These are phyloP conservation scores for Ennomos erosarius DNA, from an alignment of 2,888 invertebrate genomes.

Conservation along the genomic window DNA sequence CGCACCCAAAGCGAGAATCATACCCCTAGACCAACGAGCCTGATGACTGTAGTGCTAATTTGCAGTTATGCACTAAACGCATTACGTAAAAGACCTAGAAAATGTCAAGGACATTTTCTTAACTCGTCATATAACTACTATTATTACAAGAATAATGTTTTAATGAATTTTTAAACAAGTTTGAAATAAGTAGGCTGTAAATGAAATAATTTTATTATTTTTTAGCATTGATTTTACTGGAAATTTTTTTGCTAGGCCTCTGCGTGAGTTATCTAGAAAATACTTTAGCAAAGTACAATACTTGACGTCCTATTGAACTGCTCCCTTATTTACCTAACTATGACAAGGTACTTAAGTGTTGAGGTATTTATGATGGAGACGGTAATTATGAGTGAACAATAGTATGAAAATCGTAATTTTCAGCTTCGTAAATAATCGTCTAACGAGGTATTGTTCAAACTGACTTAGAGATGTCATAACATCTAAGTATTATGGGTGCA, in stretches of 20 bases:
- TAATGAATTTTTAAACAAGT: no score
- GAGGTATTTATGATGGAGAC: conserved; percentile 16
- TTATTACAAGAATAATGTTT: no score
- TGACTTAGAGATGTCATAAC: conserved; percentile 14
- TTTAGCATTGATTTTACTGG: no score
- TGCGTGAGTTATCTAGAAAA: conserved; percentile 11
- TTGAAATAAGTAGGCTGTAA: no score
- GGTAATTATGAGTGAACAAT: conserved; percentile 22
- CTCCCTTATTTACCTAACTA: conserved; percentile 19
- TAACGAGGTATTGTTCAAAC: conserved; percentile 26
- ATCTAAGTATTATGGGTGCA: conserved; percentile 4
- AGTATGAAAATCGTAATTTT: conserved; percentile 24
- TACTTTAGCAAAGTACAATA: conserved; percentile 17
- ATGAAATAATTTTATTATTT: no score
- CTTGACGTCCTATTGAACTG: conserved; percentile 8
- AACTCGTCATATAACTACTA: no score
- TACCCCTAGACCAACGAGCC: conserved; percentile 65
- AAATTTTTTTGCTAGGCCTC: no score
- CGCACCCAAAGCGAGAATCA: conserved; percentile 71
- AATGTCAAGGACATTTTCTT: no score
- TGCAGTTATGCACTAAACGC: conserved; percentile 30
- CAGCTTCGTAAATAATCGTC: conserved; percentile 28
- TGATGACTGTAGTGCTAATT: conserved; percentile 18
- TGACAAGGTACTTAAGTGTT: conserved; percentile 20
- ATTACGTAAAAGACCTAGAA: conserved; percentile 20